phyloP scores from a whole-genome alignment of 2,113 vertebrate species.

The Pica pica region DNA sequence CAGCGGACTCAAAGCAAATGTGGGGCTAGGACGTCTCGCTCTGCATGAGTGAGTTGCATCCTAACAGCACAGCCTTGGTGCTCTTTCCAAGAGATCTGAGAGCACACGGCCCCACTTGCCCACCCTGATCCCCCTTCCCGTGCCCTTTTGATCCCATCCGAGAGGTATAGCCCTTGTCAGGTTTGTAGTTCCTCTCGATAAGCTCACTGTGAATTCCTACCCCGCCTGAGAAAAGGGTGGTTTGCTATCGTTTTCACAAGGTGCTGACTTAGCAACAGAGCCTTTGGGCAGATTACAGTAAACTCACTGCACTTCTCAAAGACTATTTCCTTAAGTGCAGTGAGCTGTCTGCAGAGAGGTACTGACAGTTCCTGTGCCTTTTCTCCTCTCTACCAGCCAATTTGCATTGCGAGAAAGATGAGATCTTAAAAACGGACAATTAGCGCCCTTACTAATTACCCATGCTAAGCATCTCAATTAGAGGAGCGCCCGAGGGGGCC shows the following conservation, averaged over 20 bases:
- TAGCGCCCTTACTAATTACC: slow-evolving; percentile 20
- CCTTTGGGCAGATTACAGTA: neutral
- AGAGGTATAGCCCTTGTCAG: neutral
- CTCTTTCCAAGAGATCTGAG: neutral
- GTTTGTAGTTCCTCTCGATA: neutral
- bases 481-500: neutral
- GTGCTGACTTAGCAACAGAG: neutral
- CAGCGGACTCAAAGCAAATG: neutral
- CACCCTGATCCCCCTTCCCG: neutral
- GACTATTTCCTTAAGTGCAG: neutral
- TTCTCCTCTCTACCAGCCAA: neutral
- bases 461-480: neutral
- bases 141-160: neutral
- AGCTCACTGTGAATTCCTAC: neutral
- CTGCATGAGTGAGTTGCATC: neutral
- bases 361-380: neutral
- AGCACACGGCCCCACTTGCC: accelerated
- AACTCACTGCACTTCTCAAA: slow-evolving; percentile 1
- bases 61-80: neutral
- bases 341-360: neutral
- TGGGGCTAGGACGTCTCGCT: neutral
- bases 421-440: slow-evolving; percentile 12
- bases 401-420: neutral
- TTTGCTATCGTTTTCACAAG: neutral
- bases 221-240: neutral